Evolutionary conservation across 2,888 invertebrate species (phyloP).

Genomic region (Agrilus mali): DNA sequence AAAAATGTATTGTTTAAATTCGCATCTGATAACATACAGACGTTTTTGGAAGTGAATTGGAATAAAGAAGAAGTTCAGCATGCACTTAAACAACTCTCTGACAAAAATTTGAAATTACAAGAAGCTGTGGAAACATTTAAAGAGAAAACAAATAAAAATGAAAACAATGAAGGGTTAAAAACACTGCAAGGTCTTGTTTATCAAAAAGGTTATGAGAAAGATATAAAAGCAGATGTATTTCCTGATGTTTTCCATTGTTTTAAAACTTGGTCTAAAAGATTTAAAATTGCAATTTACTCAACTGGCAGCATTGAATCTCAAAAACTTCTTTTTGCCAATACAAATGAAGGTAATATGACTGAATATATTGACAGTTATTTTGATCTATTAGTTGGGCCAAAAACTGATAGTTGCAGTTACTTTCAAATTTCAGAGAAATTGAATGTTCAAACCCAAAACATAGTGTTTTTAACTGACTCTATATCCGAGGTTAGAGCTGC

Average conservation of each 20-base stretch:
- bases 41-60: conserved; percentile 61
- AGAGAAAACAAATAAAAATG: conserved; percentile 71
- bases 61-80: conserved; percentile 51
- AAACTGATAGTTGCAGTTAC: conserved; percentile 69
- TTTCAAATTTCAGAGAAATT: conserved; percentile 59
- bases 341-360: conserved; percentile 63
- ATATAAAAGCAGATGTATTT: conserved; percentile 78
- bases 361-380: conserved; percentile 66
- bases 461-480: conserved; percentile 75
- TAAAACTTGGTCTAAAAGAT: conserved; percentile 54
- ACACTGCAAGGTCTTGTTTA: conserved; percentile 85
- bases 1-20: conserved; percentile 74
- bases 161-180: conserved; percentile 70
- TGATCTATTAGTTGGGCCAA: conserved; percentile 75
- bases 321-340: conserved; percentile 69
- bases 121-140: conserved; percentile 58
- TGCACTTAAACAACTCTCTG: conserved; percentile 51
- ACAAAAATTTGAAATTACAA: conserved; percentile 41
- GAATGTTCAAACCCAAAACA: conserved; percentile 47
- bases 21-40: conserved; percentile 56
- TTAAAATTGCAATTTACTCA: conserved; percentile 72
- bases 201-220: conserved; percentile 69
- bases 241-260: conserved; percentile 71
- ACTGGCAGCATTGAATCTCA: conserved; percentile 88
- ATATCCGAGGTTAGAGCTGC: conserved; percentile 76